Conservation (phyloP, 2,888 invertebrate species). For the Pantelozetes paolii region DNA sequence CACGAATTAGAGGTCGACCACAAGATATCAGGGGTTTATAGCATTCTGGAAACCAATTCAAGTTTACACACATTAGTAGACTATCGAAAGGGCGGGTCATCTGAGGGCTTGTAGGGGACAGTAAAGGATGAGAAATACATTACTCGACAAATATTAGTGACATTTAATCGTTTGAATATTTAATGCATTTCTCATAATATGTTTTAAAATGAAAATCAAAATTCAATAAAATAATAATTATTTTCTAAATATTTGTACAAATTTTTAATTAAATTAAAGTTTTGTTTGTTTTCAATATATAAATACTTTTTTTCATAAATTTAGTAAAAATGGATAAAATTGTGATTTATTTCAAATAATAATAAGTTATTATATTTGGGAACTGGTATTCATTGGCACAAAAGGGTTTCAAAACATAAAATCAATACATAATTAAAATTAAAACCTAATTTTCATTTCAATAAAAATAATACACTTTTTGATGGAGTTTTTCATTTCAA, state of each 20-base stretch:
- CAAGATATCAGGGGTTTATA: constrained; percentile 3
- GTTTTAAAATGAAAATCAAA: constrained; percentile 13
- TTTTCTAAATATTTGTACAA: constrained; percentile 20
- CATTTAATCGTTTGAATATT: constrained; percentile 11
- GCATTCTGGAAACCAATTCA: constrained; percentile 18
- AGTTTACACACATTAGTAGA: constrained; percentile 6
- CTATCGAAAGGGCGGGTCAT: constrained; percentile 25
- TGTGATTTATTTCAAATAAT: constrained; percentile 13
- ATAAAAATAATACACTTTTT: background rate
- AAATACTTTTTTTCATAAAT: constrained; percentile 10
- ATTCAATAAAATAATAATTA: constrained; percentile 24
- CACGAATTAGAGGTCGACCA: constrained; percentile 1
- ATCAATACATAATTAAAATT: background rate
- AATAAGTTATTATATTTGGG: constrained; percentile 17
- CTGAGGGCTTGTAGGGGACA: background rate
- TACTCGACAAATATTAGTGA: constrained; percentile 3
- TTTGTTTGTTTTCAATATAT: constrained; percentile 1
- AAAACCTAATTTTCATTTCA: constrained; percentile 1
- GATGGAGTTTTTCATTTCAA: background rate
- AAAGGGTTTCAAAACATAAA: background rate
- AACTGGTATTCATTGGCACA: constrained; percentile 31
- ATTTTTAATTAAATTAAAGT: background rate
- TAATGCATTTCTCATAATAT: background rate
- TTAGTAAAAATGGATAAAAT: constrained; percentile 20
- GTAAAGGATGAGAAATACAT: background rate